Base-by-base conservation (phyloP, 1,140 invertebrate species). In the Drosophila watanabei region DNA sequence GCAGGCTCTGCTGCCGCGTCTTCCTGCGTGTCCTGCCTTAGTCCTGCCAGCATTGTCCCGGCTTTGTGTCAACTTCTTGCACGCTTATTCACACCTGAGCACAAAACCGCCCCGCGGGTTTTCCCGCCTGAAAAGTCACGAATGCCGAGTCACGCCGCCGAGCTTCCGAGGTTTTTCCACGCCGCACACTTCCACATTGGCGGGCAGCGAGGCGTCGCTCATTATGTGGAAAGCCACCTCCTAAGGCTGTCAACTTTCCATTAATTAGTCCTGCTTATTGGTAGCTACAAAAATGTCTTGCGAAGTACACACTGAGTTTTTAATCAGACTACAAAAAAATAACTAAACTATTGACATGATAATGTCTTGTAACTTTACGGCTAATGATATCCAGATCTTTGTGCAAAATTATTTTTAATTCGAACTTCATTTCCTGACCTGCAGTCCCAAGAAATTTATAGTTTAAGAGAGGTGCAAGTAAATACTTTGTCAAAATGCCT, bases 71-170 rank as follows among this genome's bases (percentile, higher is more conserved):
- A 91, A 89, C 89, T 86, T 83, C 89, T 89, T 92, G 80, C 69
- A 86, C 82, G 81, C 86, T 92, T 92, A 86, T 92, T 92, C 90
- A 92, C 90, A 92, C 90, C 90, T 72, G 78, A 85, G 75, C 64
- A 90, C 86, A 92, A 92, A 92, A 85, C 75, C 80, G 73, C 66
- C 73, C 69, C 66, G 73, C 82, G 61, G 82, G 65, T 80, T 86
- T 78, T 81, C 78, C 86, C 81, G 86, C 79, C 70, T 89, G 86
- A 82, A 39, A 52, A 73, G 73, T 80, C 69, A 85, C 83, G 85
- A 90, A 88, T 88, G 72, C n/a, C n/a, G n/a, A n/a, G n/a, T n/a
- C n/a, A n/a, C 83, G 54, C 37, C 59, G 46, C 52, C 60, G 56
- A 56, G 52, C 52, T 49, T 66, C 61, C 39, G 43, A 70, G 51